These are phyloP conservation scores for Ypsolopha scabrella DNA, from an alignment of 2,888 invertebrate species.

Conservation along the genomic window DNA sequence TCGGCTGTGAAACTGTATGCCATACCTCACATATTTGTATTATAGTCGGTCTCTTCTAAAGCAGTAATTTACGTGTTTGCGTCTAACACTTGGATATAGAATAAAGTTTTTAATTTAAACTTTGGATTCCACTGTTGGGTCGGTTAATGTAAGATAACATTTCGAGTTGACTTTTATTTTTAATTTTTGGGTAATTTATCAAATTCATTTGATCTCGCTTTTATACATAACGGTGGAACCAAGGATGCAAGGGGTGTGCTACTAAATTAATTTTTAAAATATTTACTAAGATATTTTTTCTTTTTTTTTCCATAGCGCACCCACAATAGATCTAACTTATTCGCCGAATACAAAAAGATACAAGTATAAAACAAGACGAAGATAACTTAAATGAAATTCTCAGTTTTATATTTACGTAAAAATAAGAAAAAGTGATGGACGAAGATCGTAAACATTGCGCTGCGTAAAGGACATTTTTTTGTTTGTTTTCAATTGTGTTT, in stretches of 20 bases:
- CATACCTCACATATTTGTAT: too few relatives aligned
- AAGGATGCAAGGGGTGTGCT: conserved; percentile 45
- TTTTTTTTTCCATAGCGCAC: conserved; percentile 61
- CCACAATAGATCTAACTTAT: conserved; percentile 48
- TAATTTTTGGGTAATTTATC: too few relatives aligned
- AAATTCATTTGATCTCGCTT: too few relatives aligned
- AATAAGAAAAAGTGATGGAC: conserved; percentile 13
- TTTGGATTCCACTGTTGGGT: conserved; percentile 5
- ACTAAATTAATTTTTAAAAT: conserved; percentile 14
- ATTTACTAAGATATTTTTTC: conserved; percentile 14
- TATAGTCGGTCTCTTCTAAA: too few relatives aligned
- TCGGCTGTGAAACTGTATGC: not conserved
- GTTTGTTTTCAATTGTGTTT: conserved; percentile 41
- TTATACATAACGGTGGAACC: too few relatives aligned
- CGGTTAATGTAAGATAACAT: conserved; percentile 10
- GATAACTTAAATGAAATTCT: conserved; percentile 8
- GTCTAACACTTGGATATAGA: conserved; percentile 15
- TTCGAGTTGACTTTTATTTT: too few relatives aligned
- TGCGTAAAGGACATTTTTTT: conserved; percentile 38
- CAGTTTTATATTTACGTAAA: conserved; percentile 6
- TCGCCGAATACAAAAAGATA: conserved; percentile 43
- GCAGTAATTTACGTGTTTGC: conserved; percentile 14
- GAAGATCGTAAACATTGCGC: conserved; percentile 43
- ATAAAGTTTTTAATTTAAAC: not conserved
- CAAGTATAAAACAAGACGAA: conserved; percentile 55